Evolutionary conservation across 1,140 invertebrate genomes (phyloP), one percentile per base, ranked within the genome.

Genomic region (Scylla paramamosain): DNA sequence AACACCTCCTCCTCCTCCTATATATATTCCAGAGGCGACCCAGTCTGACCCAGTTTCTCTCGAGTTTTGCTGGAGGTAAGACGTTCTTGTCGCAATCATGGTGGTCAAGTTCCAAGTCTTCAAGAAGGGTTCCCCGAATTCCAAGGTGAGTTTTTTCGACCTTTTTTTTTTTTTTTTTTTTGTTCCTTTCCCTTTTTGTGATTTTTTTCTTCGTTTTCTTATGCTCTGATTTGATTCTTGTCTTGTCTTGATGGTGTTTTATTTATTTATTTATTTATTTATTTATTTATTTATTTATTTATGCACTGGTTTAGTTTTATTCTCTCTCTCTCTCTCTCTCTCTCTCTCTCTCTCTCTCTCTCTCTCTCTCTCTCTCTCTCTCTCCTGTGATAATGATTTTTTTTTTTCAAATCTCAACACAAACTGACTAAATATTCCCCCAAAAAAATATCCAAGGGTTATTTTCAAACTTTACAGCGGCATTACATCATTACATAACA

Each of bases 91-190:
- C 82, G 28, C 28, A 39, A 25, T 83, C 14, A 94, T 94, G 93
- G 93, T 94, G 31, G 93, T 94, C 93, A 94, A 94, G 59, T 67
- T 94, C 52, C 93, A 94, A 94, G 93, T 94, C 32, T 94, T 31
- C 59, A 94, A 94, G 93, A 94, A 94, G 32, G 89, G 86, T 32
- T 59, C 93, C 93, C 84, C 84, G 25, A 94, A 94, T 52, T 20
- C 20, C 39, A 94, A 94, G 93, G 93, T 94, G 59, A 94, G n/a
- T 89, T 46, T 89, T 8, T 28, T 45, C 12, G 12, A 28, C 25
- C 25, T 28, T 46, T 46, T 46, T 89, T 20, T 46, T 89, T 10
- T 45, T 10, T 89, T 10, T 45, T 48, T 48, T 16, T 28, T 20
- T 39, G 0, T 28, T 6, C n/a, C n/a, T 39, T 25, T 89, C 25